Base-by-base conservation (phyloP, 2,888 invertebrate genomes). In the Pyrrhia umbra region DNA sequence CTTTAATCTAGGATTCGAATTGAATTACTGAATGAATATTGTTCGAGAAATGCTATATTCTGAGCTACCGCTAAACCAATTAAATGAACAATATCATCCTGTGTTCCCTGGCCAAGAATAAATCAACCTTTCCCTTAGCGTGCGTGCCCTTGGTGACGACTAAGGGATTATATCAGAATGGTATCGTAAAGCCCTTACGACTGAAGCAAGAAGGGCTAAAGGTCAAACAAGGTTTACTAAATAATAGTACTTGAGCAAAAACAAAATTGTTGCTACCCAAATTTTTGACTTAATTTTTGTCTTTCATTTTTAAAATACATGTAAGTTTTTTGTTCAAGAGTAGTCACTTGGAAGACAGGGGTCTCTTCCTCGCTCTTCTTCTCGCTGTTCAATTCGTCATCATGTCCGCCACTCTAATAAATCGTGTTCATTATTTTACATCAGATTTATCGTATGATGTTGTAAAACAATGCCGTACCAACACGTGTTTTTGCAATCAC, bases 171-270 rank as follows among this genome's bases (percentile, higher is more conserved):
- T 21, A 16, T 39, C 20, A 40, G 45, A 42, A 62, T 62, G 16
- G 63, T 20, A 46, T 20, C 70, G 16, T 21, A 66, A 69, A 62
- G 70, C 62, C 30, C 45, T 62, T 15, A 69, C 63, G 51, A 45
- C 20, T 9, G 51, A 51, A 63, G 63, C 64, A 23, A 13, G 0
- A 13, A 37, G 43, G 9, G 15, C 15, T 62, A 46, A 66, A 62
- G 51, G 51, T 66, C 63, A 66, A 61, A 45, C 16, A 63, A 45
- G 30, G 21, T 15, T 50, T 30, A 30, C 15, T 0, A 37, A 69
- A 40, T 40, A 39, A n/a, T 39, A n/a, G 6, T 42, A 68, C 0
- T 54, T 13, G 1, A 47, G 2, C 30, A 1, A 13, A 45, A 30
- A 39, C 20, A 10, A 30, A 23, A 4, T 13, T 23, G 2, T 57